phyloP scores from a whole-genome alignment of 2,888 invertebrate genomes.

The Trichogramma dendrolimi region DNA sequence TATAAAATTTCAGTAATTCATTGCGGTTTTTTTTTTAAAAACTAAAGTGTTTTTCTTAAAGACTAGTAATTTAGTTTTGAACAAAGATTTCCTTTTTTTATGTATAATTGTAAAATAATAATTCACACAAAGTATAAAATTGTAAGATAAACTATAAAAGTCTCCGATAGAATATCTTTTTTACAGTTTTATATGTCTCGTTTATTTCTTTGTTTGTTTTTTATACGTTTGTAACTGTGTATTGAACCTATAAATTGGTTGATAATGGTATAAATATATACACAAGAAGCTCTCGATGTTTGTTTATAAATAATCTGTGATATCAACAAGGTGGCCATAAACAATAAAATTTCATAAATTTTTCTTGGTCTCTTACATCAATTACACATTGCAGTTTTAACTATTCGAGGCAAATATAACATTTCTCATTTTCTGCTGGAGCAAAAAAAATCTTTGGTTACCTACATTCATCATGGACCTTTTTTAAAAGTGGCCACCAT shows the following conservation, averaged over 20 bases:
- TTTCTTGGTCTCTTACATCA: background rate
- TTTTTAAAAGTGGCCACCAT: constrained; percentile 14
- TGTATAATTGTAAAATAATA: too few species aligned
- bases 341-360: constrained; percentile 13
- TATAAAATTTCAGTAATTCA: too few species aligned
- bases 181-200: background rate
- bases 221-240: background rate
- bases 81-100: too few species aligned
- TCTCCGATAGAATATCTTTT: background rate
- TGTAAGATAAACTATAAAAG: background rate
- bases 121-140: background rate
- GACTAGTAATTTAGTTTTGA: too few species aligned
- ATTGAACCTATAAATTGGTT: too few species aligned
- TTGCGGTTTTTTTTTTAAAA: too few species aligned
- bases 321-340: constrained; percentile 19
- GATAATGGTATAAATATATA: background rate
- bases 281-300: constrained; percentile 15
- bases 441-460: too few species aligned
- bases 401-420: too few species aligned
- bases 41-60: too few species aligned
- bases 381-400: background rate
- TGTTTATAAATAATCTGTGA: constrained; percentile 22
- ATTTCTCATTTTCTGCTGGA: too few species aligned
- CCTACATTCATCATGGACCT: too few species aligned
- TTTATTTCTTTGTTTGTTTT: background rate